Percentiles rank a stretch among this genome's conserved stretches.
Conservation (phyloP, 2,797 vertebrate genomes). For the Lateolabrax maculatus region DNA sequence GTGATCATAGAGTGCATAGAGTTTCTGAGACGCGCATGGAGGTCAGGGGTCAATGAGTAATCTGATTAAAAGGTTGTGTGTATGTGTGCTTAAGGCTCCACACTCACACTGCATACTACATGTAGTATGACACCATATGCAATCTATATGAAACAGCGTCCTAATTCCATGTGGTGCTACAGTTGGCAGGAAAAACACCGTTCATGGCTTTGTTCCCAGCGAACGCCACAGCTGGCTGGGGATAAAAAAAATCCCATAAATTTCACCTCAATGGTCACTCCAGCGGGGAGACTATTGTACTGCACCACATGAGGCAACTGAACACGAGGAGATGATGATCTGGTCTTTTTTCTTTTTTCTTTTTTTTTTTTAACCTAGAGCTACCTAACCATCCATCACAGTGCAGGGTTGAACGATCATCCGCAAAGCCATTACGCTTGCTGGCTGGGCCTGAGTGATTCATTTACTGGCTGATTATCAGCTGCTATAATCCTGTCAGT, state of each 20-base stretch:
- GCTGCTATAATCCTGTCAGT: slow-evolving; percentile 58
- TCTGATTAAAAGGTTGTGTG: slow-evolving; percentile 57
- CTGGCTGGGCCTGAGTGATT: slow-evolving; percentile 54
- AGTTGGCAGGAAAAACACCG: slow-evolving; percentile 41
- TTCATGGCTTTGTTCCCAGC: slow-evolving; percentile 23
- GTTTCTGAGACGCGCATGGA: slow-evolving; percentile 39
- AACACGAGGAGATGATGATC: slow-evolving; percentile 39
- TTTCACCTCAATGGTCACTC: slow-evolving; percentile 49
- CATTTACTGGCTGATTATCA: slow-evolving; percentile 66
- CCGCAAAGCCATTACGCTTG: slow-evolving; percentile 41
- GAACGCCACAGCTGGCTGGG: slow-evolving; percentile 44
- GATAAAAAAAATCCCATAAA: slow-evolving; percentile 46
- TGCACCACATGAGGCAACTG: slow-evolving; percentile 33
- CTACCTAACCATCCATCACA: slow-evolving; percentile 58
- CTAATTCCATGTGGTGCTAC: slow-evolving; percentile 17
- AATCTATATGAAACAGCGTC: slow-evolving; percentile 32
- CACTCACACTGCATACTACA: slow-evolving; percentile 18
- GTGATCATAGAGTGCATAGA: slow-evolving; percentile 59
- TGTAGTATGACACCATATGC: slow-evolving; percentile 29
- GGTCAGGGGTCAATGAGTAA: slow-evolving; percentile 60
- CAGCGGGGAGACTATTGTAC: slow-evolving; percentile 18
- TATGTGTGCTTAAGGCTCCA: neutral
- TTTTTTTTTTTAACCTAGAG: slow-evolving; percentile 12
- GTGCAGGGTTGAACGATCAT: slow-evolving; percentile 32
- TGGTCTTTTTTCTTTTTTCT: slow-evolving; percentile 1